phyloP scores from a whole-genome alignment of 2,113 vertebrate species.

The Acrocephalus kingi region DNA sequence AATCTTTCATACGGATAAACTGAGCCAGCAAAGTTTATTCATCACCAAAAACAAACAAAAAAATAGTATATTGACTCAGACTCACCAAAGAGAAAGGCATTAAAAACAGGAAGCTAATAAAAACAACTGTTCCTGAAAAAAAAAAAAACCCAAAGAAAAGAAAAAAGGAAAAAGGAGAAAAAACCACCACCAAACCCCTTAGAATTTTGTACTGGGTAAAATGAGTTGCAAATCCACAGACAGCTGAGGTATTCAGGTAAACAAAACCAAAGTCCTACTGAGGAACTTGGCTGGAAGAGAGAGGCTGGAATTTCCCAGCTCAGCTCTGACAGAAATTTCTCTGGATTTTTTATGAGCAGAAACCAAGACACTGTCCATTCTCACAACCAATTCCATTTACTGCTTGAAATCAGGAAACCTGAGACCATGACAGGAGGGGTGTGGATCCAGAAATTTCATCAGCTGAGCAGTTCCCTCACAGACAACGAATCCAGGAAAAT shows the following conservation, averaged over 20 bases:
- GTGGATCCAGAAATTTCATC: neutral
- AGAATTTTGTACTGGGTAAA: neutral
- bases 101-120: conserved; percentile 13
- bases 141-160: neutral
- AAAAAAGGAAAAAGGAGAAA: neutral
- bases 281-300: neutral
- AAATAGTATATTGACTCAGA: neutral
- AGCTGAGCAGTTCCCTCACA: neutral
- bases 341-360: neutral
- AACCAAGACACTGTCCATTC: neutral
- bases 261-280: neutral
- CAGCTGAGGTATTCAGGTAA: neutral
- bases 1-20: neutral
- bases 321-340: neutral
- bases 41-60: neutral
- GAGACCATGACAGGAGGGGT: fast-evolving
- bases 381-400: neutral
- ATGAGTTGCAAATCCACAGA: neutral
- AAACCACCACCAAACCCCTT: neutral
- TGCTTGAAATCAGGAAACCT: neutral
- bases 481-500: neutral
- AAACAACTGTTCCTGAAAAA: neutral
- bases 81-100: neutral
- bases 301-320: neutral
- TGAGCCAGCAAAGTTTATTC: neutral